Percentiles rank a stretch among this genome's conserved stretches.
Conservation (phyloP, 92 coral and sea anemone species). For the Epizoanthus scotinus region DNA sequence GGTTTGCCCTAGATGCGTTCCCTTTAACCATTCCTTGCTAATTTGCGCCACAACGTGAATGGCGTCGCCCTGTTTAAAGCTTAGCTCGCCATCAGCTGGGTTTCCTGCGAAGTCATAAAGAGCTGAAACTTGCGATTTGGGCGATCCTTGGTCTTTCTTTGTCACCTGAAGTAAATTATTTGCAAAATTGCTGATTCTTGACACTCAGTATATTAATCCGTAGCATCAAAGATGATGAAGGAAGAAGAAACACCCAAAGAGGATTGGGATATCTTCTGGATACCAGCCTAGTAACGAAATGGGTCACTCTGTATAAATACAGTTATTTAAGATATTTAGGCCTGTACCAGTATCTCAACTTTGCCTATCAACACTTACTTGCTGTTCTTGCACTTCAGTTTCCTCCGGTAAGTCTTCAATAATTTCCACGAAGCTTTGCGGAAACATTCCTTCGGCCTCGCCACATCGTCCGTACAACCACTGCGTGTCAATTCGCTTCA, state of each 20-base stretch:
- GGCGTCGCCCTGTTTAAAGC: conserved; percentile 40
- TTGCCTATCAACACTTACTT: not conserved
- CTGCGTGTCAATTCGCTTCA: conserved; percentile 68
- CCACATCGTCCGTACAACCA: conserved; percentile 88
- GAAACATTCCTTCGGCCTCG: conserved; percentile 86
- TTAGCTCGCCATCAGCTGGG: conserved; percentile 43
- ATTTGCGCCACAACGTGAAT: conserved; percentile 41
- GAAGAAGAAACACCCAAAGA: too few species aligned
- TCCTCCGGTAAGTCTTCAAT: conserved; percentile 86
- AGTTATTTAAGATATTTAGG: too few species aligned
- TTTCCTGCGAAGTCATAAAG: conserved; percentile 50
- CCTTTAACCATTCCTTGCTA: conserved; percentile 52
- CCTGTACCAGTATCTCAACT: too few species aligned
- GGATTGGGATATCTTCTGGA: too few species aligned
- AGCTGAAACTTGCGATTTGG: conserved; percentile 27
- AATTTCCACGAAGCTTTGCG: conserved; percentile 83
- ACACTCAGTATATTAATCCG: too few species aligned
- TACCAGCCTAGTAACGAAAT: too few species aligned
- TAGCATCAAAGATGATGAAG: too few species aligned
- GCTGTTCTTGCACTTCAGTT: conserved; percentile 18
- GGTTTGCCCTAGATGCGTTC: conserved; percentile 45
- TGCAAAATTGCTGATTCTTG: too few species aligned
- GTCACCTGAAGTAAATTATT: not conserved
- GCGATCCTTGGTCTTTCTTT: not conserved
- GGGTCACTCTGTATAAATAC: too few species aligned